Conservation (phyloP, 1,140 invertebrate species). For the Stegodyphus mimosarum region DNA sequence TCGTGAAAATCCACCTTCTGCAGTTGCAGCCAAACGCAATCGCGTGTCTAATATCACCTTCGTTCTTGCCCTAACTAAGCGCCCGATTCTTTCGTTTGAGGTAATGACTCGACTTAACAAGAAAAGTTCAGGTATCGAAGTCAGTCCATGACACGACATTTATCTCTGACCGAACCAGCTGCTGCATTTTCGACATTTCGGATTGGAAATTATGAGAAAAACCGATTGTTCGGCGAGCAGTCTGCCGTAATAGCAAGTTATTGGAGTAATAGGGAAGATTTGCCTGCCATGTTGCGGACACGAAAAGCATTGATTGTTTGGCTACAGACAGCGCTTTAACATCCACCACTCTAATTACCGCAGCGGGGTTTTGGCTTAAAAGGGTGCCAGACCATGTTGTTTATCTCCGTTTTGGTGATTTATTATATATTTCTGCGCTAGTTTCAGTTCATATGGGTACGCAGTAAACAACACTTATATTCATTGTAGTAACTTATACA, state of each 20-base stretch:
- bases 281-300: conserved; percentile 39
- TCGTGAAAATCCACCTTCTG: no score
- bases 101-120: conserved; percentile 3
- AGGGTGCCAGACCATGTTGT: not conserved
- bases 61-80: no score
- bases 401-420: no score
- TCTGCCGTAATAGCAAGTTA: not conserved
- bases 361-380: not conserved
- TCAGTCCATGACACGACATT: conserved; percentile 13
- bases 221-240: not conserved
- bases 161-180: conserved; percentile 45
- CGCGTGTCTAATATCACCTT: no score
- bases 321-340: conserved; percentile 40
- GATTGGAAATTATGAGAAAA: conserved; percentile 13
- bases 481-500: no score
- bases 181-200: conserved; percentile 29
- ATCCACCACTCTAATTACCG: conserved; percentile 34
- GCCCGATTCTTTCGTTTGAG: not conserved
- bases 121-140: conserved; percentile 17
- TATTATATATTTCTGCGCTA: no score
- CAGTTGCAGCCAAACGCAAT: no score
- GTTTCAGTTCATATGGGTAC: no score
- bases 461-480: no score
- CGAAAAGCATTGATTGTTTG: conserved; percentile 46
- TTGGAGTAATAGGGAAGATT: conserved; percentile 18